phyloP scores from a whole-genome alignment of 2,113 vertebrate species.

The Calidris pugnax region DNA sequence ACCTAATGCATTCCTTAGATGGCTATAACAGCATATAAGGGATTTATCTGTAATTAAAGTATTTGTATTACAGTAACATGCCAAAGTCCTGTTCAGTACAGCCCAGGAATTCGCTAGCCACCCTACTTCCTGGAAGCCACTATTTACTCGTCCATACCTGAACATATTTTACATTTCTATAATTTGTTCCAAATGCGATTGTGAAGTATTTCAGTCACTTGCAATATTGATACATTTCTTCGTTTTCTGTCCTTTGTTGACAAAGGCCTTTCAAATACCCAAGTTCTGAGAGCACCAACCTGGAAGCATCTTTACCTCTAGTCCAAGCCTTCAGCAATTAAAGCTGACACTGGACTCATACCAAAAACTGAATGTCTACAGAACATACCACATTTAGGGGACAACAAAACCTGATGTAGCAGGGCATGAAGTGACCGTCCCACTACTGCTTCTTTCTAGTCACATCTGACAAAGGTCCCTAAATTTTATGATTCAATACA shows the following conservation, averaged over 20 bases:
- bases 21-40: background rate
- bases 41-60: background rate
- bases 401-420: background rate
- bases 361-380: background rate
- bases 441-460: background rate
- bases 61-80: background rate
- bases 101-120: background rate
- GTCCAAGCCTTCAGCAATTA: background rate
- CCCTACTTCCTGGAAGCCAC: too few species aligned
- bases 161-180: too few species aligned
- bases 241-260: background rate
- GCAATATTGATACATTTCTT: background rate
- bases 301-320: background rate
- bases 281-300: background rate
- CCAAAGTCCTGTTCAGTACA: background rate
- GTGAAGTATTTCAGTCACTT: background rate
- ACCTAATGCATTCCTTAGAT: background rate
- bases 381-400: accelerated
- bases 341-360: background rate
- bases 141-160: background rate
- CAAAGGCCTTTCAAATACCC: background rate
- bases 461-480: background rate
- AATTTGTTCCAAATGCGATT: background rate
- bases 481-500: background rate
- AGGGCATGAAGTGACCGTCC: background rate